Percentiles rank a stretch among this genome's conserved stretches.
phyloP scores from a whole-genome alignment of 2,888 invertebrate species.

The Synergus itoensis region DNA sequence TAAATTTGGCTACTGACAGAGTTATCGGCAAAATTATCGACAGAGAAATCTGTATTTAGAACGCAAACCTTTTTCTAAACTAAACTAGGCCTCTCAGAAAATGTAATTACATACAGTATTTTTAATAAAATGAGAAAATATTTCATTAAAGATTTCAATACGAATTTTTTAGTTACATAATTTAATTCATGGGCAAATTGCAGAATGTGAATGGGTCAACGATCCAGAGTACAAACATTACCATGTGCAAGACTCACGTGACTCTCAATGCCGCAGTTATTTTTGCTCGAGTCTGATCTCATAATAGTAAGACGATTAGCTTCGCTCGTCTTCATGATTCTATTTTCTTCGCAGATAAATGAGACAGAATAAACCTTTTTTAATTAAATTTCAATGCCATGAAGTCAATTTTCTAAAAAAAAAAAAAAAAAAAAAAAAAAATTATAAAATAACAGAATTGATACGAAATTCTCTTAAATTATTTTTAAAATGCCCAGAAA shows the following conservation, averaged over 20 bases:
- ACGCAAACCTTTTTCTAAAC: too few species aligned
- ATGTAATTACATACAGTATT: too few species aligned
- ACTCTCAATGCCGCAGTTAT: conserved; percentile 24
- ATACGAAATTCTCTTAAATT: too few species aligned
- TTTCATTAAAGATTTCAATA: not conserved
- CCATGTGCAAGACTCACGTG: conserved; percentile 29
- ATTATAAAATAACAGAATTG: not conserved
- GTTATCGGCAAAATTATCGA: too few species aligned
- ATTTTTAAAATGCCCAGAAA: not conserved
- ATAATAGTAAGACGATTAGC: conserved; percentile 23
- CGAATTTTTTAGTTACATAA: too few species aligned
- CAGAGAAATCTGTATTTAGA: too few species aligned
- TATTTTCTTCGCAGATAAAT: conserved; percentile 12
- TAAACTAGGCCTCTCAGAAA: too few species aligned
- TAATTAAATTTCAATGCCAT: not conserved
- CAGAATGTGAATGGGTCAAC: conserved; percentile 21
- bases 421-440: too few species aligned
- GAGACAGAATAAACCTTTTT: not conserved
- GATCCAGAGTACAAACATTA: conserved; percentile 30
- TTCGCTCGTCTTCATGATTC: conserved; percentile 5
- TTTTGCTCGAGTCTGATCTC: conserved; percentile 28
- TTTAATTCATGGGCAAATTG: not conserved
- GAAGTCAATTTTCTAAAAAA: not conserved
- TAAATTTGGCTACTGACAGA: too few species aligned
- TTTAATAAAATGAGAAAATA: not conserved